Conservation (phyloP, 2,113 vertebrate species). For the Alces alces region DNA sequence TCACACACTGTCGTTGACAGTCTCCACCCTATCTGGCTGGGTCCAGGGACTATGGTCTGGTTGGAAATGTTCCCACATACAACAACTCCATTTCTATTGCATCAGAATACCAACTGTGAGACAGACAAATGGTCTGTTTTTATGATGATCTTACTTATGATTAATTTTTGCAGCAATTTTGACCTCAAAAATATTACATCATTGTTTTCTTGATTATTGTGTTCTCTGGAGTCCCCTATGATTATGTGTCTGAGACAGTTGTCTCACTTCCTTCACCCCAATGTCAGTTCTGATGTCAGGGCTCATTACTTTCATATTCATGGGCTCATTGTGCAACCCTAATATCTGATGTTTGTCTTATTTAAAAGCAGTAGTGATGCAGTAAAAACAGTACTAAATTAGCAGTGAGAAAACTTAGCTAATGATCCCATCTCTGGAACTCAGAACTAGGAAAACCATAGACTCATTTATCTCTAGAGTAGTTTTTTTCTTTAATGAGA, state of each 20-base stretch:
- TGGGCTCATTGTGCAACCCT: neutral
- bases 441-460: neutral
- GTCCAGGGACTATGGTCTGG: accelerated
- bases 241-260: too few species aligned
- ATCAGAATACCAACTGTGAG: accelerated
- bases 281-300: neutral
- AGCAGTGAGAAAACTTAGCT: neutral
- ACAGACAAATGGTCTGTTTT: neutral
- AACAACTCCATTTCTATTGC: neutral
- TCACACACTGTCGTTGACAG: too few species aligned
- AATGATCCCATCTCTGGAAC: neutral
- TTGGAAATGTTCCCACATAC: neutral
- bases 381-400: neutral
- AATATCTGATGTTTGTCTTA: neutral
- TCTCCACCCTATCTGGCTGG: too few species aligned
- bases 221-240: neutral
- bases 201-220: neutral
- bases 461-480: neutral
- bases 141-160: neutral
- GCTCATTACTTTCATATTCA: too few species aligned
- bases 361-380: neutral
- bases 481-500: neutral
- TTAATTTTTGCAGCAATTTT: neutral
- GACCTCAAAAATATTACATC: neutral
- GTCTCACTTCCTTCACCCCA: neutral